These are phyloP conservation scores for Phalanger gymnotis DNA, from an alignment of 2,797 vertebrate species.

Conservation along the genomic window DNA sequence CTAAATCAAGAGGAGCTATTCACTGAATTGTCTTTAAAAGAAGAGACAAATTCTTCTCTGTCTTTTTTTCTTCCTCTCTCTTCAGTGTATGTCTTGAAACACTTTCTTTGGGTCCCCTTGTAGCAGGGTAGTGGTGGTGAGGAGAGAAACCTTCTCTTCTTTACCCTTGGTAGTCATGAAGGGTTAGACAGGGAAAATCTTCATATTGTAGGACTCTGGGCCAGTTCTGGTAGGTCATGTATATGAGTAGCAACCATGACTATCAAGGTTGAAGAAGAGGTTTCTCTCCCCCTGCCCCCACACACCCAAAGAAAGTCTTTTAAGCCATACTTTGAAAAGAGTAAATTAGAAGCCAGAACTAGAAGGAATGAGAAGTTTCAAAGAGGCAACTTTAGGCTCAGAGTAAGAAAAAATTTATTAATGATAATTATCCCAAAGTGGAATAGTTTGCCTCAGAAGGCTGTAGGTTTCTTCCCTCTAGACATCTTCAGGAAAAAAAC, in stretches of 20 bases:
- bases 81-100: neutral
- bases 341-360: neutral
- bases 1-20: neutral
- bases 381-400: neutral
- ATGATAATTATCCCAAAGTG: neutral
- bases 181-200: too few relatives aligned
- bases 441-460: neutral
- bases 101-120: neutral
- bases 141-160: neutral
- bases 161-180: neutral
- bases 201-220: neutral
- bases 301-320: too few relatives aligned
- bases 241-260: too few relatives aligned
- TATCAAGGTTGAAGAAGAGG: too few relatives aligned
- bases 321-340: too few relatives aligned
- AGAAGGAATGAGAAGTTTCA: too few relatives aligned
- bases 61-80: neutral
- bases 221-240: too few relatives aligned
- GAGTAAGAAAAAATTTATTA: neutral
- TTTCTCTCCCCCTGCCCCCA: too few relatives aligned
- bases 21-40: neutral
- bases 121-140: neutral
- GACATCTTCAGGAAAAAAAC: neutral
- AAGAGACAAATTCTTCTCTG: too few relatives aligned
- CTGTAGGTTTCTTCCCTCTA: neutral